These are phyloP conservation scores for Micronycteris hirsuta DNA, from an alignment of 2,113 vertebrate genomes.

Conservation along the genomic window DNA sequence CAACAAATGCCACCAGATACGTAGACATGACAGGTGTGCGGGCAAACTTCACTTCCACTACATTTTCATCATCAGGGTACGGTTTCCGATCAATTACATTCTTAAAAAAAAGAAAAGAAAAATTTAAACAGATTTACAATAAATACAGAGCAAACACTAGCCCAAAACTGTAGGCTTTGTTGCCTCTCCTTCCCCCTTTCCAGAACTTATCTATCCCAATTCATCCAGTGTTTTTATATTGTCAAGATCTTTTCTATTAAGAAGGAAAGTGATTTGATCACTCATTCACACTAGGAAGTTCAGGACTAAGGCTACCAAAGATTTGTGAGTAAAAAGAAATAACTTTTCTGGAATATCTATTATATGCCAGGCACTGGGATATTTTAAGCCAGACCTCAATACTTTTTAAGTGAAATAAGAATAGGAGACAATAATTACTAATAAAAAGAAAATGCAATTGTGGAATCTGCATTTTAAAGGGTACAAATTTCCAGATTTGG, in stretches of 20 bases:
- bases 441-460: not conserved
- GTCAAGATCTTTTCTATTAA: not conserved
- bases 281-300: not conserved
- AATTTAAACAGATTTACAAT: constrained; percentile 36
- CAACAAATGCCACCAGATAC: constrained; percentile 97
- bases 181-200: not conserved
- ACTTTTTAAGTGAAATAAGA: constrained; percentile 17
- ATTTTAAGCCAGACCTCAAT: not conserved
- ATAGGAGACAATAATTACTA: constrained; percentile 9
- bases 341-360: constrained; percentile 10
- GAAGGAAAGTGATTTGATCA: constrained; percentile 23
- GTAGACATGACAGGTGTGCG: constrained; percentile 97
- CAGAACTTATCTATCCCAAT: not conserved
- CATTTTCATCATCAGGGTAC: constrained; percentile 91
- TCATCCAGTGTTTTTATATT: not conserved
- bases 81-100: constrained; percentile 94
- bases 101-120: constrained; percentile 73
- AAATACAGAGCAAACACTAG: not conserved
- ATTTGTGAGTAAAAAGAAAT: not conserved
- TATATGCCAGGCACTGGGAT: not conserved
- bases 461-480: not conserved
- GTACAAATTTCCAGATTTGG: not conserved
- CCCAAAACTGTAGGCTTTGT: not conserved
- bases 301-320: not conserved
- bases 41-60: constrained; percentile 95